Conservation (phyloP, 1,140 invertebrate species). For the Propsilocerus akamusi region DNA sequence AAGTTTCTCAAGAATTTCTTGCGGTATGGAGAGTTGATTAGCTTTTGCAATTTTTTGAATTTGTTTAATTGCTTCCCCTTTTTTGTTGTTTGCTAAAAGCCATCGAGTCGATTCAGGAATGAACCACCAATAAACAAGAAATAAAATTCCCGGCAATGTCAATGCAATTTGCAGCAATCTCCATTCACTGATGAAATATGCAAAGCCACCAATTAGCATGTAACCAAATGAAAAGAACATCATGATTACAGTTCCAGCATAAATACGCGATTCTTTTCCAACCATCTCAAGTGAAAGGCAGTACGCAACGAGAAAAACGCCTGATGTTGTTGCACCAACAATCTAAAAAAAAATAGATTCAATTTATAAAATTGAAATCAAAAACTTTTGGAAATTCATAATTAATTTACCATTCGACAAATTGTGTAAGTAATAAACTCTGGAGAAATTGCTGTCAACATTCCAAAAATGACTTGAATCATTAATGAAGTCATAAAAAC, state of each 20-base stretch:
- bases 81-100: constrained; percentile 55
- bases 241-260: constrained; percentile 56
- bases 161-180: constrained; percentile 49
- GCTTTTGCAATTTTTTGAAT: constrained; percentile 47
- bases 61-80: constrained; percentile 45
- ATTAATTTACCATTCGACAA: constrained; percentile 27
- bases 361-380: background rate
- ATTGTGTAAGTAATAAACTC: constrained; percentile 50
- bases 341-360: constrained; percentile 15
- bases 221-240: constrained; percentile 63
- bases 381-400: no score
- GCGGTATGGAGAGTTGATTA: constrained; percentile 38
- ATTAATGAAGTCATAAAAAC: constrained; percentile 52
- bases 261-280: constrained; percentile 47
- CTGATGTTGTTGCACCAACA: constrained; percentile 54
- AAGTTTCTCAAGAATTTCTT: constrained; percentile 32
- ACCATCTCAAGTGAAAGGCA: constrained; percentile 73
- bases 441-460: constrained; percentile 41
- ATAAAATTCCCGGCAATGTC: constrained; percentile 44
- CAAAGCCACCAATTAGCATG: constrained; percentile 48
- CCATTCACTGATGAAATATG: constrained; percentile 57
- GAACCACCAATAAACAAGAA: constrained; percentile 67
- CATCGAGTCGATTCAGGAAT: constrained; percentile 69
- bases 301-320: constrained; percentile 58
- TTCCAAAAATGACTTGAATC: constrained; percentile 44